Evolutionary conservation across 2,888 invertebrate genomes (phyloP).

Genomic region (Herminia tarsipennalis): DNA sequence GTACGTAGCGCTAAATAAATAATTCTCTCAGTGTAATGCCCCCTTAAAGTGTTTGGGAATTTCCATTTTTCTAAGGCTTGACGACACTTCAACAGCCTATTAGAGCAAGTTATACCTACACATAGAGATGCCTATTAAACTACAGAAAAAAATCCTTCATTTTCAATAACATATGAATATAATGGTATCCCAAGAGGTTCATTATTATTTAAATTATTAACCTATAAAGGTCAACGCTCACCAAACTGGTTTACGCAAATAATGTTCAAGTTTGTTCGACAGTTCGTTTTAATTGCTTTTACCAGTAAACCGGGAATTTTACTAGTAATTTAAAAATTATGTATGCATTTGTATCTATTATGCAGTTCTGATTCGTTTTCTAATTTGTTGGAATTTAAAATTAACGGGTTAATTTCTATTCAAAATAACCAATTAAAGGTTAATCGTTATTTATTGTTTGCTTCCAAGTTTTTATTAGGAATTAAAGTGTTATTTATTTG

Average conservation of each 20-base stretch:
- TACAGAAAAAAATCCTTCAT: too few species aligned
- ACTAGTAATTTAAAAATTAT: constrained; percentile 24
- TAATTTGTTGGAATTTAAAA: constrained; percentile 10
- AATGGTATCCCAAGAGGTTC: constrained; percentile 14
- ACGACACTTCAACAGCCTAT: too few species aligned
- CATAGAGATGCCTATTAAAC: too few species aligned
- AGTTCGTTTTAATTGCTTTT: constrained; percentile 30
- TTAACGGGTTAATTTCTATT: constrained; percentile 10
- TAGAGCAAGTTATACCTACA: too few species aligned
- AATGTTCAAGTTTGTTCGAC: constrained; percentile 36
- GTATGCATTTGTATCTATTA: constrained; percentile 31
- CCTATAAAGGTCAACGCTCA: constrained; percentile 26
- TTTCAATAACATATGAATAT: not conserved
- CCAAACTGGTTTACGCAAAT: constrained; percentile 39
- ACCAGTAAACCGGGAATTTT: constrained; percentile 7
- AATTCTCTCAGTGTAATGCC: too few species aligned
- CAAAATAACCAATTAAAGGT: not conserved
- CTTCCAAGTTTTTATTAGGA: not conserved
- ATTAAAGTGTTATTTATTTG: too few species aligned
- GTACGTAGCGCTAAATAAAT: too few species aligned
- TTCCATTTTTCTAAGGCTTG: too few species aligned
- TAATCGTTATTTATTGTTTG: not conserved
- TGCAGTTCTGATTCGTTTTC: constrained; percentile 26
- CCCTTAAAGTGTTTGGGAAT: too few species aligned
- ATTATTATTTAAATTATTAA: constrained; percentile 38